Base-by-base conservation (phyloP, 2,797 vertebrate species). In the Macropodus opercularis region DNA sequence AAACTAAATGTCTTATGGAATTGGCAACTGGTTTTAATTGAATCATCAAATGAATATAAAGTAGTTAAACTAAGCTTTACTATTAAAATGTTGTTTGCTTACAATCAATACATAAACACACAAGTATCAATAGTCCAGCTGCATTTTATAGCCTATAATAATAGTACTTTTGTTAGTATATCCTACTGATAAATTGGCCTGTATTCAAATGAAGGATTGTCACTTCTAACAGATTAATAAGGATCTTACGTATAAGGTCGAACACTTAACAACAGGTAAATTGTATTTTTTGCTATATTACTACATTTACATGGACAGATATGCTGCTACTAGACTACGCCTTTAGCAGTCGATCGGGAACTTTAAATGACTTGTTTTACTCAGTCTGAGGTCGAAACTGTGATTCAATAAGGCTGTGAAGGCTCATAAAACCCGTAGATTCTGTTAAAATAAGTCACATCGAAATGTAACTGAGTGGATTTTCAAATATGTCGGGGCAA, bases 401-500 rank as follows among this genome's bases (percentile, higher is more conserved):
- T 18, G 42, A n/a, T 51, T 41, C 13, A 21, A 51, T 11, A 21
- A 53, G 35, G 29, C n/a, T 54, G 17, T 36, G 15, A 6, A 22
- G 14, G 3, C 11, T 17, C 15, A 13, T 34, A 27, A 29, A 50
- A 50, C 13, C 38, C 12, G 34, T 13, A 11, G 31, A 51, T 22
- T 41, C 41, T 11, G 63, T 52, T 35, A 24, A 21, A 64, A 69
- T 34, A 62, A 71, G 52, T 75, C 50, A 39, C 32, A 70, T 64
- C 24, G 29, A 41, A 63, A 55, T 64, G 53, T 65, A 77, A 81
- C 78, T 73, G 64, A 72, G 53, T 57, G 39, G 4, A 43, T 59
- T 79, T 72, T 63, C 26, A 83, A 87, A 85, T 41, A 67, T 62
- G 70, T 36, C 59, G 22, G 22, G 29, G 42, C 78, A 79, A 79